Base-by-base conservation (phyloP, 2,797 vertebrate genomes). In the Geotrypetes seraphini region DNA sequence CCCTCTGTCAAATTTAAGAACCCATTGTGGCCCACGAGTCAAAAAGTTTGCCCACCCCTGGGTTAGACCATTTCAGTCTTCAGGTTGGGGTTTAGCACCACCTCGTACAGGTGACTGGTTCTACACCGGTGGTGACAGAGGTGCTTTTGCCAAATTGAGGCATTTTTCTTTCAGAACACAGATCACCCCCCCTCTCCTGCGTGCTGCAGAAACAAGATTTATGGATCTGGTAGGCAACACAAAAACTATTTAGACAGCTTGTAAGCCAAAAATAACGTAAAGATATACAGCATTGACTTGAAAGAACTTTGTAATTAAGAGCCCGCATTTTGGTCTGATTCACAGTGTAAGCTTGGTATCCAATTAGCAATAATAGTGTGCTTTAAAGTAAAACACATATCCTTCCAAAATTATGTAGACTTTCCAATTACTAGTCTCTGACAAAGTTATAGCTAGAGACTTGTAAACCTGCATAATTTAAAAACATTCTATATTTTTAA, bases 171-270 rank as follows among this genome's bases (percentile, higher is more conserved):
- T 76, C 69, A 67, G 70, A 67, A 33, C 47, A 19, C 47, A 47
- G 40, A 15, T n/a, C n/a, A n/a, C 61, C 63, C 58, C 67, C 60
- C n/a, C n/a, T n/a, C 69, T 67, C 19, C 41, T n/a, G n/a, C n/a
- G n/a, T n/a, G n/a, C n/a, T n/a, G n/a, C n/a, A n/a, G n/a, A 74
- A 62, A 69, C 68, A 68, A 72, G 75, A 82, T 78, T 79, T 79
- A 79, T 77, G 55, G 58, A 75, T 60, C 71, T 43, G 46, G 55
- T 63, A 63, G 53, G 40, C 59, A 63, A n/a, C 23, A n/a, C n/a
- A 23, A 43, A 63, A 71, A 68, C 69, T 69, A 71, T 79, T 70
- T 72, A 63, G 70, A 58, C 46, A 45, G 55, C 58, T 58, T 60
- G 53, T 73, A 44, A 38, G 71, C 77, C 79, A 79, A 74, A 70